Evolutionary conservation across 2,113 vertebrate species (phyloP), one percentile per base, ranked within the genome.

Genomic region (Phrynosoma platyrhinos): DNA sequence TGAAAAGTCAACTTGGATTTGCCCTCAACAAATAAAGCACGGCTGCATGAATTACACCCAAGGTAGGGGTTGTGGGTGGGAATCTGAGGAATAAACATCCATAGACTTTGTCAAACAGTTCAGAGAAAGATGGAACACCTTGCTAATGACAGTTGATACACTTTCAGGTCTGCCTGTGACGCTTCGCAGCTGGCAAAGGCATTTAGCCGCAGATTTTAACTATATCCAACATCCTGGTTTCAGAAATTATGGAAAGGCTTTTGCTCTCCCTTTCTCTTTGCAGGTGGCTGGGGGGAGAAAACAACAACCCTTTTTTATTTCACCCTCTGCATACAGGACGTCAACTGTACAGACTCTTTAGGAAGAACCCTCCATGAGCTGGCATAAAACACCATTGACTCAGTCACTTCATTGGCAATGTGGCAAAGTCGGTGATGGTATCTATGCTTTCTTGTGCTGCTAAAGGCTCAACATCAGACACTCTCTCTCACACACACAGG

Each of bases 1-100:
- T 9, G 84, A n/a, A 66, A 83, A 88, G 62, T 53, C 81, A 83
- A 82, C 47, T 66, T 68, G 87, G 62, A n/a, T 83, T 53, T 53
- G n/a, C 42, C 79, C 58, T 55, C 55, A 14, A 76, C 5, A 78
- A 23, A 14, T 72, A 83, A 77, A 27, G 16, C n/a, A 77, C 16
- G 23, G n/a, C n/a, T 83, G 71, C 23, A 27, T 76, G 71, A 27
- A 82, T 36, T 53, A 68, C 40, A 77, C 13, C 83, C 68, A 77
- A 88, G 62, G 40, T 52, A 53, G 30, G 58, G n/a, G 36, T 55
- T 42, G 58, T 62, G 58, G 76, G 18, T 30, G 74, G 27, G 62
- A 36, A 62, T 42, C 32, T 30, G 55, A 30, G 10, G 30, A 27
- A n/a, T 10, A 21, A 16, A 36, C 23, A 82, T 20, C 6, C 72